Base-by-base conservation (phyloP, 1,140 invertebrate genomes). In the Diachasma alloeum region DNA sequence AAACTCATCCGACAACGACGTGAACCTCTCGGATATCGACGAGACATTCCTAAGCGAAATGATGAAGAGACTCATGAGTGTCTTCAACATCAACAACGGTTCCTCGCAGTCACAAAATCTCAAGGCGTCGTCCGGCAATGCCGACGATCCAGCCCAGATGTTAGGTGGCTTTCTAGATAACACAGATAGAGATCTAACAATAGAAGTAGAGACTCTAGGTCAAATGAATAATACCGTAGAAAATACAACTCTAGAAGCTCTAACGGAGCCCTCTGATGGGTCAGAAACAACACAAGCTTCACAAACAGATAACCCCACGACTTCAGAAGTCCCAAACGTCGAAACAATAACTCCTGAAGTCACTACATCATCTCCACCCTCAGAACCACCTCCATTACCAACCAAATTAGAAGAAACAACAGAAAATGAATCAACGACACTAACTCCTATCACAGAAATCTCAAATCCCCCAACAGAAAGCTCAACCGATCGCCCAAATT, bases 141-240 rank as follows among this genome's bases (percentile, higher is more conserved):
- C 22, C 63, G 76, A 80, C 69, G 78, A 72, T 26, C 68, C 78
- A 53, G 74, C 72, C 26, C 79, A 77, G 72, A 74, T 81, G 77
- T 77, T 80, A 76, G 81, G 80, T 44, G 78, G 82, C 46, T 83
- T 83, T 72, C 75, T 83, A 77, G 80, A 82, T 78, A 72, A 82
- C 68, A 81, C 73, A 10, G 79, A 81, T 81, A 80, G 77, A 68
- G 80, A 70, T 78, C 19, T 72, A 42, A 79, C 78, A 39, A 31
- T 63, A 66, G 75, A 79, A 48, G 39, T 76, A 48, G 71, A 63
- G n/a, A 19, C 26, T 17, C 17, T 73, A 39, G 31, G 67, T 31
- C 24, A 8, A 39, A 19, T 8, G 13, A 63, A 71, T 63, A 70
- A 46, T 46, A 26, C 66, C 9, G 22, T 75, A 31, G 74, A 75